Evolutionary conservation across 2,113 vertebrate species (phyloP), one percentile per base, ranked within the genome.

Genomic region (Hyperopisus bebe): DNA sequence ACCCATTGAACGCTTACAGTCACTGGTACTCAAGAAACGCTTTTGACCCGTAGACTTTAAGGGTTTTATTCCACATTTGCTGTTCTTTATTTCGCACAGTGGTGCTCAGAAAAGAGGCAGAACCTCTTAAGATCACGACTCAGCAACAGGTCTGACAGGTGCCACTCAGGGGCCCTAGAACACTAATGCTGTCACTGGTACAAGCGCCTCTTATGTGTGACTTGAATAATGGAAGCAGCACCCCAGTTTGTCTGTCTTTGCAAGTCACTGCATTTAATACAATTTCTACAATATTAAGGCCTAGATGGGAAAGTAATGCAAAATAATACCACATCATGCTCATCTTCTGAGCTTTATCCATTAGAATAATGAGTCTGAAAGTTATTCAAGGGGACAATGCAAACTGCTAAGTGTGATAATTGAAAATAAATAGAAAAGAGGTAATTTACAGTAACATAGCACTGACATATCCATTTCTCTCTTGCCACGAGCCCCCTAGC

Each of bases 361-460:
- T 47, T 86, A 47, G 21, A 86, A 27, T 50, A 47, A 86, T 21
- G 46, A 86, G n/a, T 17, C n/a, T 86, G 74, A 39, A 42, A 42
- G 35, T 35, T 39, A 42, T 15, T 80, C 35, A 80, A 31, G 6
- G 31, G 74, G 6, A 39, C 74, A 80, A 42, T 19, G 5, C 74
- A 80, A 42, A 80, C 74, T 80, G 74, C 15, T 39, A 39, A 80
- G 13, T 39, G 35, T 80, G 31, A 17, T 39, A 80, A 80, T 39
- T 70, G n/a, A 70, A 70, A 70, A 70, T 70, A 70, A 70, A 70
- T 70, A 70, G 62, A 70, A 70, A 27, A 70, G n/a, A 70, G 62
- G 62, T 31, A 10, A 70, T 11, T 70, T 70, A 31, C 62, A 19
- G 35, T 17, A 39, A 80, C 17, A 19, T 42, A 42, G 35, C 1